Base-by-base conservation (phyloP, 2,113 vertebrate species). In the Callocephalon fimbriatum region DNA sequence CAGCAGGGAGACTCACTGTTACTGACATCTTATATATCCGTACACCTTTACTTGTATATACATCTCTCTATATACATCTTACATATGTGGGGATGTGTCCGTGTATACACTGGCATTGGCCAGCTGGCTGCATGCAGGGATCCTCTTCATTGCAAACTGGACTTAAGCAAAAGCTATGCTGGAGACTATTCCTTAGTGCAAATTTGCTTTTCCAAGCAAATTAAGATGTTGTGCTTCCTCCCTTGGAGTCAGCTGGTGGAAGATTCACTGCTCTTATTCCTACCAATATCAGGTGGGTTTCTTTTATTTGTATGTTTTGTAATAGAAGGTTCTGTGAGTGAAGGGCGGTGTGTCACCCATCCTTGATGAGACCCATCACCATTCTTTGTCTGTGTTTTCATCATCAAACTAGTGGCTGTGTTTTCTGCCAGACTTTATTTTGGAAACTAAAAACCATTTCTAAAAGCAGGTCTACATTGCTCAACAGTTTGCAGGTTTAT, bases 11-110 rank as follows among this genome's bases (percentile, higher is more conserved):
- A n/a, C 20, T 67, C 9, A 29, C 10, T 73, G n/a, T 27, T 65
- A 32, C 17, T 47, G 29, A 56, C 16, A 45, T 35, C 31, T 63
- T 65, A 22, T 1, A 18, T 27, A 67, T 29, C 20, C 54, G 54
- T 11, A 8, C 5, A 42, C 8, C 15, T 71, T 45, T 54, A 58
- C 13, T 63, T n/a, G 6, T 13, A 7, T 14, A 29, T 5, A 19
- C 23, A 17, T 42, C 3, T 62, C 12, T 35, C 8, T 73, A 15
- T 26, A 2, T 26, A 8, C 17, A 6, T 44, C 5, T 47, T 25
- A 7, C 9, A 1, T 25, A 0, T 27, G 8, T 65, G 6, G 11
- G 12, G 38, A 10, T n/a, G 6, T 44, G 7, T 65, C 2, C 47
- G 12, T 62, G 15, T 26, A 1, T 68, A 23, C 2, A 5, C 61